Conservation (phyloP, 64 coral and sea anemone genomes). For the Stichodactyla helianthus region DNA sequence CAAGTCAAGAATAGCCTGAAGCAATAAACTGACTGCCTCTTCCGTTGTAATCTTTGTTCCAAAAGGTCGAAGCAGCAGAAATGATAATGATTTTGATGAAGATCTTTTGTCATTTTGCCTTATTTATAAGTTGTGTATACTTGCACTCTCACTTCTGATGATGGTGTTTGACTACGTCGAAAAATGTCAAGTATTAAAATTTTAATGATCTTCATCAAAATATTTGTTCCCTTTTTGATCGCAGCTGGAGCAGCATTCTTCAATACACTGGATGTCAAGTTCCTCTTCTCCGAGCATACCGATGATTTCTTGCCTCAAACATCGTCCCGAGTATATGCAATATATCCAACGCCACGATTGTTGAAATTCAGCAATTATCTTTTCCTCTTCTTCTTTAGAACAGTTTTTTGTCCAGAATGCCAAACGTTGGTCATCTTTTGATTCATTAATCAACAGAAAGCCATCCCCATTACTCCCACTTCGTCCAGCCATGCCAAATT, state of each 20-base stretch:
- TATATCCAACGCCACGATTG: slow-evolving; percentile 22
- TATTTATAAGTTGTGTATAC: too few species aligned
- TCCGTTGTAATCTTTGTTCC: slow-evolving; percentile 29
- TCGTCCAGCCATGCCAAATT: slow-evolving; percentile 65
- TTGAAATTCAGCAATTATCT: neutral
- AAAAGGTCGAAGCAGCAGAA: too few species aligned
- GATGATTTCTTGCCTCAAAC: slow-evolving; percentile 24
- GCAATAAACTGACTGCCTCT: neutral
- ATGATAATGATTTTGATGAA: too few species aligned
- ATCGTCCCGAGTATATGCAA: slow-evolving; percentile 19
- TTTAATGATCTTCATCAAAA: too few species aligned
- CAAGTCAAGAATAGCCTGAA: neutral
- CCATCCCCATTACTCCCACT: slow-evolving; percentile 30
- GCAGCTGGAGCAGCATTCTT: slow-evolving; percentile 57
- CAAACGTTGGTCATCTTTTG: slow-evolving; percentile 4
- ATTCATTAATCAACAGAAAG: slow-evolving; percentile 26
- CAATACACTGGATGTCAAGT: neutral
- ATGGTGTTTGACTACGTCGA: too few species aligned
- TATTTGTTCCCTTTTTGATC: slow-evolving; percentile 10
- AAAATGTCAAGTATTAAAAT: too few species aligned
- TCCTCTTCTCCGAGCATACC: neutral
- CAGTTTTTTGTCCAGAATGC: neutral
- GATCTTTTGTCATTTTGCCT: too few species aligned
- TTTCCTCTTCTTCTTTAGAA: neutral
- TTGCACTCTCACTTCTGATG: too few species aligned